Conservation (phyloP, 2,113 vertebrate species). For the Trogon melanurus region DNA sequence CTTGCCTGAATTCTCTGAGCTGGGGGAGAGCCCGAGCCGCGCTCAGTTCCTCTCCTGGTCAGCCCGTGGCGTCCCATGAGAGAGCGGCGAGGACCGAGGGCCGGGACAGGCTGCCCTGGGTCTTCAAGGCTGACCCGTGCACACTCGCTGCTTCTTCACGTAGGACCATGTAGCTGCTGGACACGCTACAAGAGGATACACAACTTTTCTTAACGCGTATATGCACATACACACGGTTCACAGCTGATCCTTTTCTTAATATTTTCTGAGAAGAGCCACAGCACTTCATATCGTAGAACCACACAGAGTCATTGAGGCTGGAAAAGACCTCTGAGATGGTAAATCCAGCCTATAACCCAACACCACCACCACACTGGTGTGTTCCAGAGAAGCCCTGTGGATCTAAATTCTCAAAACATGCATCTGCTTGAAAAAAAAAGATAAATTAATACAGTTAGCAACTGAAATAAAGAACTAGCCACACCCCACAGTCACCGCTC, state of each 20-base stretch:
- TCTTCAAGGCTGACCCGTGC: not conserved
- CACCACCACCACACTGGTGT: too few relatives aligned
- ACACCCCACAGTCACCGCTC: not conserved
- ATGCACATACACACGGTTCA: rapidly evolving
- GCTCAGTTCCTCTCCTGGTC: not conserved
- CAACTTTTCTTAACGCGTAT: rapidly evolving
- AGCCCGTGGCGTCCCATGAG: rapidly evolving
- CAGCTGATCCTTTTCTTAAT: not conserved
- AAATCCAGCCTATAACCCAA: too few relatives aligned
- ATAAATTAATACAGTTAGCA: not conserved
- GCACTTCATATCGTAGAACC: too few relatives aligned
- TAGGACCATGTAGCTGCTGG: not conserved
- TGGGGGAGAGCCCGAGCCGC: rapidly evolving
- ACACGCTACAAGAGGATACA: not conserved
- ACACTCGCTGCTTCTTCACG: rapidly evolving
- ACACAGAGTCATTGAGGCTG: too few relatives aligned
- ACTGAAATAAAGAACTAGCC: not conserved
- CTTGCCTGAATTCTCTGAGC: not conserved
- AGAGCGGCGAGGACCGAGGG: not conserved
- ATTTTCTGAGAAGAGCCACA: too few relatives aligned
- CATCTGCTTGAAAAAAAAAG: not conserved
- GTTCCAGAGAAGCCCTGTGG: too few relatives aligned
- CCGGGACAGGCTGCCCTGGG: rapidly evolving
- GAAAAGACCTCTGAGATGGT: too few relatives aligned
- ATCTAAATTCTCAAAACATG: not conserved